Evolutionary conservation across 53 echinoderm and acorn worm species (phyloP).

Genomic region (Actinopyga echinites): DNA sequence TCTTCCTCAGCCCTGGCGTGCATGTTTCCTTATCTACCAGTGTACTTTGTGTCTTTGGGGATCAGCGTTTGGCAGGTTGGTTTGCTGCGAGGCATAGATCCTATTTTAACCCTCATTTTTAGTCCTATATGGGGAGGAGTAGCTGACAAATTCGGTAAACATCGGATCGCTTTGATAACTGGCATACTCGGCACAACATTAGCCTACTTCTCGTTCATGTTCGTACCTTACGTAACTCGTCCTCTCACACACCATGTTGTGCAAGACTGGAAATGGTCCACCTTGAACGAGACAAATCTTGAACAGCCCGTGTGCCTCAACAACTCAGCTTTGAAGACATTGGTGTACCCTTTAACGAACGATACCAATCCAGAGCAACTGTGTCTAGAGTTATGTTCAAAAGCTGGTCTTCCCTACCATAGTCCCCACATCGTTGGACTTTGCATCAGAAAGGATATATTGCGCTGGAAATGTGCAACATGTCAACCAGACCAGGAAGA

Average conservation of each 20-base stretch:
- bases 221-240: conserved; percentile 57
- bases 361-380: too few relatives aligned
- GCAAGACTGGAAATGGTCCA: too few relatives aligned
- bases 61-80: conserved; percentile 75
- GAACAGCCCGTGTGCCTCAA: too few relatives aligned
- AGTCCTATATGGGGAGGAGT: conserved; percentile 77
- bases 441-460: too few relatives aligned
- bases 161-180: conserved; percentile 56
- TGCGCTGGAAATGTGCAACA: too few relatives aligned
- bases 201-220: conserved; percentile 60
- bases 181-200: conserved; percentile 57
- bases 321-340: too few relatives aligned
- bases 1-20: conserved; percentile 61
- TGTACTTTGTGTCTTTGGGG: conserved; percentile 82
- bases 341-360: too few relatives aligned
- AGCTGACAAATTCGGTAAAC: conserved; percentile 84
- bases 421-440: too few relatives aligned
- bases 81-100: conserved; percentile 76
- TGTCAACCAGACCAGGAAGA: too few relatives aligned
- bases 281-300: too few relatives aligned
- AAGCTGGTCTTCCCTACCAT: too few relatives aligned
- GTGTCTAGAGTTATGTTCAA: too few relatives aligned
- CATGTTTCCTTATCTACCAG: conserved; percentile 72
- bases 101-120: conserved; percentile 60
- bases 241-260: not conserved